Base-by-base conservation (phyloP, 2,888 invertebrate species). In the Azorinus chamasolen region DNA sequence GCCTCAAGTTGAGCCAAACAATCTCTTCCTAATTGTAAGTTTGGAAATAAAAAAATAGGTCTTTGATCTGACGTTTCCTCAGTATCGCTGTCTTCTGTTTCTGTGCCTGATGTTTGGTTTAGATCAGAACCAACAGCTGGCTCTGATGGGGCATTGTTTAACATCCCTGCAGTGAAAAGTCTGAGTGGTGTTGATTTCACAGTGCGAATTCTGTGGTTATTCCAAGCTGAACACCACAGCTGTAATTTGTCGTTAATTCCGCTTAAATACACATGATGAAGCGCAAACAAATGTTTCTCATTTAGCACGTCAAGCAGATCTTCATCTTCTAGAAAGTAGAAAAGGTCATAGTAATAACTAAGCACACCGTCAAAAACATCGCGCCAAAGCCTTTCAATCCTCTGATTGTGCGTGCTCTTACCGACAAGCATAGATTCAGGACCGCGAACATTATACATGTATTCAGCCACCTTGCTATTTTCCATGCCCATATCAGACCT, bases 351-450 rank as follows among this genome's bases (percentile, higher is more conserved):
- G 45, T 41, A 77, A 37, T 57, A 76, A 14, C 53, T 48, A 1
- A 77, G 39, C 2, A 77, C 72, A 14, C 77, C 77, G 14, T 77
- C 66, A 66, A 62, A 77, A n/a, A 66, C 63, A 58, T 77, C 71
- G 14, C 71, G 43, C 77, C 71, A 77, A 32, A 78, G 41, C 45
- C 78, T 22, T 41, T 78, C 62, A n/a, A 62, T 51, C 16, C 62
- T 46, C 50, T 61, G 61, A 37, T 61, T 61, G 25, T 61, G 39
- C 20, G 66, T 71, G 41, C 76, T 71, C 39, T 62, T 63, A 3
- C 78, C 72, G 32, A 65, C 61, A 4, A 78, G n/a, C 78, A 73
- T 73, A 48, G 66, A 53, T 32, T 43, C 59, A 61, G 27, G 24
- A 12, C 62, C 65, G 14, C 62, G 55, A 25, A 39, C 55, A 24